Evolutionary conservation across 2,113 vertebrate genomes (phyloP).

Genomic region (Gadus macrocephalus): DNA sequence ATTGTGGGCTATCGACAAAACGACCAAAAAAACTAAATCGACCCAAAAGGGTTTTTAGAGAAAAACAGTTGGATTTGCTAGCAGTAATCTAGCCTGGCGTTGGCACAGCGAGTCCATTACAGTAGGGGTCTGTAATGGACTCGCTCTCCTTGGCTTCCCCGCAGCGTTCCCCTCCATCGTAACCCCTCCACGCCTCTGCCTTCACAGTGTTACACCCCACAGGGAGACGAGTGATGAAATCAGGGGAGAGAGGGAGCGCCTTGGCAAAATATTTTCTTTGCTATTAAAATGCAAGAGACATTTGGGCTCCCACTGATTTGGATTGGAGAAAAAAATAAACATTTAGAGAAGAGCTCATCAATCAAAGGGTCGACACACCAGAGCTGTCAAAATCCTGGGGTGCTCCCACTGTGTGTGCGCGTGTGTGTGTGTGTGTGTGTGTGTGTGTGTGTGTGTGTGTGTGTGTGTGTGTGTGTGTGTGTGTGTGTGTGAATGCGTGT

Average conservation of each 20-base stretch:
- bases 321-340: constrained; percentile 55
- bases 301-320: constrained; percentile 75
- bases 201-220: constrained; percentile 8
- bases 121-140: too few relatives aligned
- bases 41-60: too few relatives aligned
- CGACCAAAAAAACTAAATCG: too few relatives aligned
- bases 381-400: constrained; percentile 66
- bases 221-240: constrained; percentile 69
- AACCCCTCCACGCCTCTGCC: too few relatives aligned
- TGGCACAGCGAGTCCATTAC: too few relatives aligned
- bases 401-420: constrained; percentile 1
- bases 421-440: constrained; percentile 19
- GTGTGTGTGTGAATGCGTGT: too few relatives aligned
- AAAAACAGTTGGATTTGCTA: too few relatives aligned
- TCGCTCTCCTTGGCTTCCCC: too few relatives aligned
- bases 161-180: too few relatives aligned
- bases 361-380: constrained; percentile 64
- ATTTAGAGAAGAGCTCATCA: constrained; percentile 72
- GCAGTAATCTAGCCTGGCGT: too few relatives aligned
- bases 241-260: constrained; percentile 51
- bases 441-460: constrained; percentile 1
- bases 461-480: not conserved
- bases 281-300: constrained; percentile 71
- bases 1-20: too few relatives aligned
- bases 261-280: constrained; percentile 65